phyloP scores from a whole-genome alignment of 1,140 invertebrate species.

The Theocolax elegans region DNA sequence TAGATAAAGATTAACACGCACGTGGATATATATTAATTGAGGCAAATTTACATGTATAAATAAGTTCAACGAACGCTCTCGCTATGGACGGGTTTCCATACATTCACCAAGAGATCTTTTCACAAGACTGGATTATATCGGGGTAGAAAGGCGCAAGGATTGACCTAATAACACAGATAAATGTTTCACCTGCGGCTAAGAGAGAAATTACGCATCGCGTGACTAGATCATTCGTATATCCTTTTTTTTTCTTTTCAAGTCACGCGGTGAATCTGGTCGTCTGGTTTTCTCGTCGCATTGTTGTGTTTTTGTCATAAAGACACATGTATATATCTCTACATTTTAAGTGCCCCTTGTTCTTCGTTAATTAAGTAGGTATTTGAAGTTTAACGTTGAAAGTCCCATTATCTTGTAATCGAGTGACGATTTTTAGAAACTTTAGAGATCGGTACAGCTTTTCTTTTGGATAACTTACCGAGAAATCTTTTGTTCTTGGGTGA shows the following conservation, averaged over 20 bases:
- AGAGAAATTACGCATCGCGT: conserved; percentile 22
- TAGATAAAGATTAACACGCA: too few relatives aligned
- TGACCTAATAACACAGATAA: conserved; percentile 42
- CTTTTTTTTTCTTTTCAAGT: background rate
- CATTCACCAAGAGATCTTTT: conserved; percentile 11
- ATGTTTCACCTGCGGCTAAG: background rate
- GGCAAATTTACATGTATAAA: too few relatives aligned
- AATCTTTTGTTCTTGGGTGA: too few relatives aligned
- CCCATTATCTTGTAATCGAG: background rate
- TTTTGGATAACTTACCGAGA: too few relatives aligned
- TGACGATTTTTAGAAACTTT: background rate
- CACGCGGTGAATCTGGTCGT: too few relatives aligned
- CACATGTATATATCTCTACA: too few relatives aligned
- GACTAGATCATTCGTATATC: background rate
- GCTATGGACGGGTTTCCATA: conserved; percentile 22
- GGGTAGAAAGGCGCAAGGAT: conserved; percentile 37
- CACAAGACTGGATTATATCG: conserved; percentile 10
- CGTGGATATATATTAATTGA: too few relatives aligned
- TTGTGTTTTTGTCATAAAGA: too few relatives aligned
- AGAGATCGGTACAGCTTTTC: too few relatives aligned
- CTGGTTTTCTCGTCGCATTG: too few relatives aligned
- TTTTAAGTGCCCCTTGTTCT: background rate
- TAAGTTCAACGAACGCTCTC: conserved; percentile 24
- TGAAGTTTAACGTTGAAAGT: background rate
- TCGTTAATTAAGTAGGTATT: background rate